Evolutionary conservation across 2,888 invertebrate species (phyloP), one percentile per base, ranked within the genome.

Genomic region (Pammene aurita): DNA sequence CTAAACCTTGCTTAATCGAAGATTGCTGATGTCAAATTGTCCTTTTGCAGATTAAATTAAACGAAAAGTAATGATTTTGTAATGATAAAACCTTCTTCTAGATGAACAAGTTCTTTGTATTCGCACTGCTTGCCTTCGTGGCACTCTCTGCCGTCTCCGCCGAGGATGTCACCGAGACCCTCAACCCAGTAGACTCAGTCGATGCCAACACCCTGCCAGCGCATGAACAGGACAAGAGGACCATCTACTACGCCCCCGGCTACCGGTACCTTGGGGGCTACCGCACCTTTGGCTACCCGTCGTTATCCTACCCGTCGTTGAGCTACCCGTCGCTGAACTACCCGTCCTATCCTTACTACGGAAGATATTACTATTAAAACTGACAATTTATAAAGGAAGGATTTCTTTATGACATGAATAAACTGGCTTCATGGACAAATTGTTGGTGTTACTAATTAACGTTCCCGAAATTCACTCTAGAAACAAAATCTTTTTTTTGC

Each of bases 41-140:
- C 42, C 42, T 7, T 10, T 10, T 0, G 44, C 10, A 10, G 13
- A 44, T 5, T 44, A 13, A 10, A 38, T 38, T 9, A 9, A 9
- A 7, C 7, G 35, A 38, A 5, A 38, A 9, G 7, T 38, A 6
- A 9, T 26, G 26, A 26, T 26, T 26, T 26, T 26, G 26, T 26
- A 26, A 26, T 26, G 26, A 26, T 26, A 1, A 26, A 38, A 9
- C 9, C 38, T 38, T 44, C 44, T 54, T 54, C 34, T 35, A 54
- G 54, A 54, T 54, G 54, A 54, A 35, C 54, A 54, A 35, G n/a
- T n/a, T 54, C 34, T 35, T 54, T 7, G 35, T 54, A 34, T 14
- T 35, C 54, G 35, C 7, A 34, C 54, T 54, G 14, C 54, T 35
- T 6, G 54, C 54, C 5, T n/a, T n/a, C 7, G 54, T 54, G 9